Base-by-base conservation (phyloP, 1,140 invertebrate genomes). In the Zaprionus tsacasi region DNA sequence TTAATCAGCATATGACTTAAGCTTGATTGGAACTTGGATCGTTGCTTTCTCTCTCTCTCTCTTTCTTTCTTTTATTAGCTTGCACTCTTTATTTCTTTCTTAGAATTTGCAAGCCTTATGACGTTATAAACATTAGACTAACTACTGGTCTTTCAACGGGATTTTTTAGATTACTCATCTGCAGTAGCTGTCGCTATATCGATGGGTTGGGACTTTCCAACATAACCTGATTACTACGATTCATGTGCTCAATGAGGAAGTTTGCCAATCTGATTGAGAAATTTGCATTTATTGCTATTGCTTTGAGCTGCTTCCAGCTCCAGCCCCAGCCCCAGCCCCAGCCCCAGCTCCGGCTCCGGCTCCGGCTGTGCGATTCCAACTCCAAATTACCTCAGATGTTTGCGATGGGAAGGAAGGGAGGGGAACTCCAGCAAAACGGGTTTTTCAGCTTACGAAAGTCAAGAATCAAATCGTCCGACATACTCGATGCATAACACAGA, bases 111-210 rank as follows among this genome's bases (percentile, higher is more conserved):
- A 17, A 33, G 40, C 15, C 12, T 45, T 56, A 58, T 52, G 71
- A 70, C 43, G 66, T 52, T 43, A 74, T 70, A 27, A 2, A 65
- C 35, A 65, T 65, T 38, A 65, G 63, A 38, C 27, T 45, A 66
- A 57, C n/a, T 45, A 45, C 36, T 25, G 45, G 64, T 35, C 56
- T 66, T 66, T 57, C 50, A 65, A 48, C 30, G 67, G 66, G 66
- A 63, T 58, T 74, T 74, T 70, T 63, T 6, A 35, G 40, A 33
- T 65, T 75, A 66, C 36, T 66, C 64, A 66, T 38, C 7, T 50
- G 7, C 36, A 33, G 33, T 15, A 56, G 27, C 38, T 48, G n/a
- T 10, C 38, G 11, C 36, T 43, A 38, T 50, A 15, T 15, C n/a
- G 13, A 11, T 57, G 36, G 27, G 27, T 38, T 58, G 68, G 66